Base-by-base conservation (phyloP, 2,113 vertebrate species). In the Aphyosemion australe region DNA sequence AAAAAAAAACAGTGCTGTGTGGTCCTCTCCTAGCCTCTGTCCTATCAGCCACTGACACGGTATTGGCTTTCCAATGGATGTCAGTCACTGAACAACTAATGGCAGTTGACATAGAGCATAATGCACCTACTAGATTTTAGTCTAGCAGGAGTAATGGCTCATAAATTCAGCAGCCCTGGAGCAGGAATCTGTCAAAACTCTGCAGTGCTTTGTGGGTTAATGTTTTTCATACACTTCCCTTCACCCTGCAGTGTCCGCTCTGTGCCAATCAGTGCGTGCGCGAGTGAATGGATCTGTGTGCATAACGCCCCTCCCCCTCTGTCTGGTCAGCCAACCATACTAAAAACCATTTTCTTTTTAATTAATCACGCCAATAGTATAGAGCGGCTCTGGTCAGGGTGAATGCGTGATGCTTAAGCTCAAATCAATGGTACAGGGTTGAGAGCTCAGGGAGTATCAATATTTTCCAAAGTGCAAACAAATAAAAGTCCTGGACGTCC, bases 261-360 rank as follows among this genome's bases (percentile, higher is more conserved):
- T 45, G 41, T 48, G 66, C 57, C 69, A 71, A 34, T 70, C 72
- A 61, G 65, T 18, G 8, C 66, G 62, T 62, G 34, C 47, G 39
- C 34, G 34, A 68, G 31, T 64, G 16, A 69, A 50, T 18, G 12
- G 39, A 64, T 60, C 20, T 52, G 6, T 65, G 62, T 47, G 42
- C 52, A 7, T 18, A 4, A 9, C 15, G 9, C 50, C 46, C 66
- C n/a, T 59, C 41, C 54, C 47, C 72, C 59, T 45, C 92, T 73
- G 55, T 79, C 76, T 64, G 89, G 79, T 66, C 89, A 93, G 88
- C 82, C 94, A 93, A 67, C 78, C 86, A 80, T 89, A 88, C 84
- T 92, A 91, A 93, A 95, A 94, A 94, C 65, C 87, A 90, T 94
- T 94, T 94, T 85, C 91, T 94, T 94, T 94, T 90, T 92, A 95